A percentile compares a stretch with the other conserved stretches of the same genome.
Evolutionary conservation across 2,113 vertebrate species (phyloP).

Genomic region (Corythornis vintsioides): DNA sequence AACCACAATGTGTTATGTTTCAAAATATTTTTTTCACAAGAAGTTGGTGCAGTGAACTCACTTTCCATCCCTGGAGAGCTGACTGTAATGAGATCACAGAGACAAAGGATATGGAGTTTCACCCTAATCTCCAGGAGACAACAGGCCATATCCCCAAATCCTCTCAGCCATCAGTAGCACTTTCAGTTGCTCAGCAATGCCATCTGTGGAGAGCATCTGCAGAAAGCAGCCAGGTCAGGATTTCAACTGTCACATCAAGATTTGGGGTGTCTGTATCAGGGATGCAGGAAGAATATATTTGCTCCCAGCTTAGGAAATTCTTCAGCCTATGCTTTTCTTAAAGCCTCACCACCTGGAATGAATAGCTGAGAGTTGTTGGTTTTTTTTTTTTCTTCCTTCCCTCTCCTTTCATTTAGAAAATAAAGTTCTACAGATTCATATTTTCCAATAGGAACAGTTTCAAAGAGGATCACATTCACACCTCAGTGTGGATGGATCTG

Average conservation of each 20-base stretch:
- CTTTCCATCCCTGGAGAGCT: slow-evolving; percentile 27
- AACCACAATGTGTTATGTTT: slow-evolving; percentile 52
- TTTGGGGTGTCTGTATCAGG: background rate
- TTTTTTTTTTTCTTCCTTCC: too few species aligned
- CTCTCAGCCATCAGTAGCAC: background rate
- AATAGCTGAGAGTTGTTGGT: background rate
- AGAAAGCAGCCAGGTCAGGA: background rate
- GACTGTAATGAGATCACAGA: slow-evolving; percentile 41
- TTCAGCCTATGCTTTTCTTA: background rate
- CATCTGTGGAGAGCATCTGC: background rate
- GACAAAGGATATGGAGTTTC: slow-evolving; percentile 50
- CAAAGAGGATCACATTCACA: background rate
- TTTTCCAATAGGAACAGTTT: background rate
- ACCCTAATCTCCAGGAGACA: slow-evolving; percentile 39
- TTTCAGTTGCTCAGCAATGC: background rate
- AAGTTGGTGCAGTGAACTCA: slow-evolving; percentile 50
- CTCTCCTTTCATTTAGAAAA: background rate
- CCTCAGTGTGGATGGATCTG: background rate
- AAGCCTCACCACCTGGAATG: background rate
- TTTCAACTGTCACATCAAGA: background rate
- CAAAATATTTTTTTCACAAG: slow-evolving; percentile 67
- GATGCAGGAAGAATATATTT: background rate
- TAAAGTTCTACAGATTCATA: background rate
- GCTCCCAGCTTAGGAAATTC: background rate
- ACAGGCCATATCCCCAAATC: slow-evolving; percentile 5